A percentile compares a stretch with the other conserved stretches of the same genome.
Evolutionary conservation across 2,113 vertebrate species (phyloP).

Genomic region (Nothobranchius kuhntae): DNA sequence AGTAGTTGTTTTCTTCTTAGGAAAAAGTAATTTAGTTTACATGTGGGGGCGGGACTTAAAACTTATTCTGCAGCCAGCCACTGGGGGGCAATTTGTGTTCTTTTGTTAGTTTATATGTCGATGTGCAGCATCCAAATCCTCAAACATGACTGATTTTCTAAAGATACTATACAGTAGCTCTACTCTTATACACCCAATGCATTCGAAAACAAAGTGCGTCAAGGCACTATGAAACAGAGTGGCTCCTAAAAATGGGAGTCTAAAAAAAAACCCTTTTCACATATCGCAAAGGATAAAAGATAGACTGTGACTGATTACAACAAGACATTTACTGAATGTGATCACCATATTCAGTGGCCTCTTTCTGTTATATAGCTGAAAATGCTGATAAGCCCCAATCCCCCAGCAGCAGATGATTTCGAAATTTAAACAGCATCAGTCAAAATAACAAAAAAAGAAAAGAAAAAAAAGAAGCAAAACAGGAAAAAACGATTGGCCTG

Average conservation of each 20-base stretch:
- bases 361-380: slow-evolving; percentile 56
- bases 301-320: slow-evolving; percentile 49
- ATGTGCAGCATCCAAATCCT: slow-evolving; percentile 23
- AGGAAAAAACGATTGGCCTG: slow-evolving; percentile 4
- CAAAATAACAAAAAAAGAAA: slow-evolving; percentile 42
- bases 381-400: slow-evolving; percentile 63
- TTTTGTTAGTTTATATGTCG: too few relatives aligned
- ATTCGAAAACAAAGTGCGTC: slow-evolving; percentile 77
- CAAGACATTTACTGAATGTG: slow-evolving; percentile 50
- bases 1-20: too few relatives aligned
- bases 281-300: slow-evolving; percentile 51
- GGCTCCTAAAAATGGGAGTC: slow-evolving; percentile 72
- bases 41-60: too few relatives aligned
- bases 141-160: slow-evolving; percentile 43
- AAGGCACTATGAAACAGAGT: slow-evolving; percentile 78
- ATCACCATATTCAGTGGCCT: slow-evolving; percentile 65
- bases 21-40: too few relatives aligned
- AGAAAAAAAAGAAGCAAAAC: slow-evolving; percentile 21
- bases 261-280: slow-evolving; percentile 54
- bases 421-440: slow-evolving; percentile 64
- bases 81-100: too few relatives aligned
- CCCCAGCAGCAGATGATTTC: slow-evolving; percentile 70
- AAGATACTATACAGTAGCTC: slow-evolving; percentile 70
- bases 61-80: too few relatives aligned
- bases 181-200: slow-evolving; percentile 53